A percentile compares a stretch with the other conserved stretches of the same genome.
Conservation (phyloP, 2,888 invertebrate genomes). For the Lasius platythorax region DNA sequence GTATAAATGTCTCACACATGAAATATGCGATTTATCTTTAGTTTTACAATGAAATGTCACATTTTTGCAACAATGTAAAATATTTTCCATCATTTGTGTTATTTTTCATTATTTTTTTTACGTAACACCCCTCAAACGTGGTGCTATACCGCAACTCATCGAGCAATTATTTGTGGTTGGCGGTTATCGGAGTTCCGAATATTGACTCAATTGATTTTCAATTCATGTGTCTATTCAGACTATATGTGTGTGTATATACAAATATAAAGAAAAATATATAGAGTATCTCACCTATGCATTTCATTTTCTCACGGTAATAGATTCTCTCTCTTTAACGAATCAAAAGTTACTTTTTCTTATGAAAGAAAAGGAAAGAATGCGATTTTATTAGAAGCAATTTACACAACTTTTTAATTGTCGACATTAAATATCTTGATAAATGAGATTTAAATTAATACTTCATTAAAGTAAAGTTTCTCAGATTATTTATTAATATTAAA, state of each 20-base stretch:
- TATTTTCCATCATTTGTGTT: slow-evolving; percentile 1
- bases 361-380: neutral
- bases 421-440: slow-evolving; percentile 18
- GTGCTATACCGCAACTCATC: slow-evolving; percentile 4
- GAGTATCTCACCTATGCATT: neutral
- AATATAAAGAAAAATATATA: slow-evolving; percentile 8
- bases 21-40: neutral
- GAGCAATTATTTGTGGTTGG: slow-evolving; percentile 27
- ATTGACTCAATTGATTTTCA: slow-evolving; percentile 31
- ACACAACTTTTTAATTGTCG: slow-evolving; percentile 25
- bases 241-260: neutral
- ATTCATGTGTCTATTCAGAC: neutral
- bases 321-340: neutral
- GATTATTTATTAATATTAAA: slow-evolving; percentile 14
- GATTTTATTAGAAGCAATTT: slow-evolving; percentile 21
- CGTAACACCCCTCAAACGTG: neutral
- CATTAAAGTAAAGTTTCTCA: slow-evolving; percentile 18
- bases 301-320: neutral
- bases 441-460: slow-evolving; percentile 13
- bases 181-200: neutral
- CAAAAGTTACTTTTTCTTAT: neutral
- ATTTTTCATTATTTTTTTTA: slow-evolving; percentile 41
- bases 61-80: neutral
- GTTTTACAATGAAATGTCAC: neutral
- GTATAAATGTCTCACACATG: neutral